These are phyloP conservation scores for Tylochromis polylepis DNA, from an alignment of 2,113 vertebrate species.

Conservation along the genomic window DNA sequence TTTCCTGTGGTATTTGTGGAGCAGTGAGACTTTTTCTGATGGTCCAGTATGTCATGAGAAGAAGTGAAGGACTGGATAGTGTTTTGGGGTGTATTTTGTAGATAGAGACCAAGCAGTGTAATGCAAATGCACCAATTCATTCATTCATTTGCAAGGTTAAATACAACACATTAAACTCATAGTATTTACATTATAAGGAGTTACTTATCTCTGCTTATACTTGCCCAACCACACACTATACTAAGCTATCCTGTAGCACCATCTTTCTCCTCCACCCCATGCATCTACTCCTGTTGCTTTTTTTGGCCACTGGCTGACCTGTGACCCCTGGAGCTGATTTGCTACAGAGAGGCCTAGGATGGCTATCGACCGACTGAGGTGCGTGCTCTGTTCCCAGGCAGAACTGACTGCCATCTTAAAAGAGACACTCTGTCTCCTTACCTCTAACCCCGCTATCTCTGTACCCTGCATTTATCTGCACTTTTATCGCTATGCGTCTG, in stretches of 20 bases:
- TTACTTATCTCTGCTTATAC: background rate
- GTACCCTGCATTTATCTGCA: background rate
- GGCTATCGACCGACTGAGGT: background rate
- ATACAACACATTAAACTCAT: background rate
- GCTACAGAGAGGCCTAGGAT: slow-evolving; percentile 15
- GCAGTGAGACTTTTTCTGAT: background rate
- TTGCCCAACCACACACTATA: background rate
- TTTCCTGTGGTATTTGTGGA: background rate
- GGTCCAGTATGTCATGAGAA: background rate
- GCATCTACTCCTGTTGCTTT: background rate
- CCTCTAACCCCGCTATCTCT: slow-evolving; percentile 25
- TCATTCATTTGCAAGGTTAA: background rate
- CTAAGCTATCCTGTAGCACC: background rate
- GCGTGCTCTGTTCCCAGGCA: slow-evolving; percentile 41
- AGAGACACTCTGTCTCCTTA: slow-evolving; percentile 6
- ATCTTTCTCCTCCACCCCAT: background rate
- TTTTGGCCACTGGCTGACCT: slow-evolving; percentile 31
- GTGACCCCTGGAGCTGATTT: slow-evolving; percentile 15
- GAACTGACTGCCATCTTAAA: slow-evolving; percentile 29
- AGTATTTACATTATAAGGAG: background rate
- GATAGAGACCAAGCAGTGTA: background rate
- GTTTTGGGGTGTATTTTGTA: background rate
- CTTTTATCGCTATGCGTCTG: background rate
- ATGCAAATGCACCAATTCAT: background rate
- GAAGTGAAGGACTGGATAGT: background rate